These are phyloP conservation scores for Podiceps cristatus DNA, from an alignment of 2,113 vertebrate genomes.

Conservation along the genomic window DNA sequence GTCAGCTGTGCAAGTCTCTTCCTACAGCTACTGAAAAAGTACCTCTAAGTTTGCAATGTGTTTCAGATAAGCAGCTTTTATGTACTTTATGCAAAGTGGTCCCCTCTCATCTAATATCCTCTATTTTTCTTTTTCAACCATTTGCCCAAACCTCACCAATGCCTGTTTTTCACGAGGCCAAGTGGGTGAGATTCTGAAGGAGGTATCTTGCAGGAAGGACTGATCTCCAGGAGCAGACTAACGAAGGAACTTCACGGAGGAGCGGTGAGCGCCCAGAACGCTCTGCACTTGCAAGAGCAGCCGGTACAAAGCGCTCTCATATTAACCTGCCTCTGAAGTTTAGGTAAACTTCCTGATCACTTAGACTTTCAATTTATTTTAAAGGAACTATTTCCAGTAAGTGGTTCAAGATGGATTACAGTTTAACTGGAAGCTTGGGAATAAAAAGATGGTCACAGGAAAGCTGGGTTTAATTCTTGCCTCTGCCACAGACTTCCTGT, in stretches of 20 bases:
- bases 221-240: neutral
- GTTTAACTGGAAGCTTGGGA: slow-evolving; percentile 49
- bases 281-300: neutral
- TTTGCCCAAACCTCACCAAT: neutral
- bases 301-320: neutral
- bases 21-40: neutral
- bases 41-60: neutral
- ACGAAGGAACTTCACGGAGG: rapidly evolving
- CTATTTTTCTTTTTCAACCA: neutral
- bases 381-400: slow-evolving; percentile 50
- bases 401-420: slow-evolving; percentile 58
- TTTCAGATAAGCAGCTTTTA: neutral
- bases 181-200: neutral
- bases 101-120: neutral
- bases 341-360: slow-evolving; percentile 51
- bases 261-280: neutral
- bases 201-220: rapidly evolving
- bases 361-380: slow-evolving; percentile 65
- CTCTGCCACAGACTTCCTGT: slow-evolving; percentile 66
- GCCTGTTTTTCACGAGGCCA: neutral
- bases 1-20: neutral
- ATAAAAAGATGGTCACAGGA: slow-evolving; percentile 46
- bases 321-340: slow-evolving; percentile 48
- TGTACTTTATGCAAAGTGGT: neutral
- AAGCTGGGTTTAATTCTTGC: slow-evolving; percentile 71